Evolutionary conservation across 2,113 vertebrate species (phyloP), one percentile per base, ranked within the genome.

Genomic region (Fukomys damarensis): DNA sequence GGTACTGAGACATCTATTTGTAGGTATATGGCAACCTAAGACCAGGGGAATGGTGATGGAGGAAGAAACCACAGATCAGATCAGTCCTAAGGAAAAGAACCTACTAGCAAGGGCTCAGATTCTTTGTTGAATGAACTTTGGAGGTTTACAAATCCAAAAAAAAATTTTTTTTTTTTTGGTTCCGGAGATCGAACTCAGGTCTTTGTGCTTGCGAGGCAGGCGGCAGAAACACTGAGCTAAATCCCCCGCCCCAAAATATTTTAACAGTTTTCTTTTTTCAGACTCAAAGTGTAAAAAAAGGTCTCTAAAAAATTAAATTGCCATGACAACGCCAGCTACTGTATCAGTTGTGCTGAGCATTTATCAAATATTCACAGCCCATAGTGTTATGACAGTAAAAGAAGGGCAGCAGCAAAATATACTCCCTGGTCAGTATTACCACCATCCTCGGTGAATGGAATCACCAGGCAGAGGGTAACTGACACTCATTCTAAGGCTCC

Each of bases 181-280:
- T n/a, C n/a, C n/a, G n/a, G n/a, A n/a, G n/a, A n/a, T n/a, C n/a
- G n/a, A n/a, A n/a, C n/a, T n/a, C n/a, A n/a, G n/a, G n/a, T n/a
- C n/a, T n/a, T n/a, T n/a, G n/a, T n/a, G n/a, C n/a, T n/a, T n/a
- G n/a, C n/a, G n/a, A n/a, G n/a, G n/a, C n/a, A n/a, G n/a, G n/a
- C n/a, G n/a, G n/a, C n/a, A n/a, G n/a, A n/a, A n/a, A n/a, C n/a
- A n/a, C n/a, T n/a, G n/a, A n/a, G n/a, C n/a, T n/a, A n/a, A n/a
- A n/a, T n/a, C n/a, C n/a, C n/a, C n/a, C n/a, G n/a, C n/a, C n/a
- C n/a, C n/a, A n/a, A 90, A 30, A 85, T 3, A 96, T 54, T 22
- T 90, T n/a, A 82, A 89, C 61, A 52, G 80, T 86, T 83, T 52
- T 49, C 22, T 79, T 63, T 94, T 85, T 79, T 58, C 68, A 89